Conservation (phyloP, 2,797 vertebrate species). For the Sebastiscus tertius region DNA sequence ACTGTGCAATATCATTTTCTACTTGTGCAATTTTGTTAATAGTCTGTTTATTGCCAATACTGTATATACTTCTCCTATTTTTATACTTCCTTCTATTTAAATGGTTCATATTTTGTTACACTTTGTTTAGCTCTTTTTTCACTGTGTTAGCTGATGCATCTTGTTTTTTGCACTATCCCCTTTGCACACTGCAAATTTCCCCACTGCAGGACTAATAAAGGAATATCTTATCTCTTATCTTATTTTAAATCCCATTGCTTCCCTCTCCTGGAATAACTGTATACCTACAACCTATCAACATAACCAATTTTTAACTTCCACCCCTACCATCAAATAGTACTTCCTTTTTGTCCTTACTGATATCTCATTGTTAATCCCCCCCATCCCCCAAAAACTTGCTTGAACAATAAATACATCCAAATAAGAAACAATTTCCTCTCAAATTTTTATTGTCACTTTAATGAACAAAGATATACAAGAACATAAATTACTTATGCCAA, state of each 20-base stretch:
- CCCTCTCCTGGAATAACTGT: not conserved
- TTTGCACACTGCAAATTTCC: too few species aligned
- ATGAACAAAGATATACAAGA: not conserved
- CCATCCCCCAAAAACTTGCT: not conserved
- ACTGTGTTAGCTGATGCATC: too few species aligned
- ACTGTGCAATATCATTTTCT: too few species aligned
- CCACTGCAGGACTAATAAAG: too few species aligned
- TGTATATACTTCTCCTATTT: too few species aligned
- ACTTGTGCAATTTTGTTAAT: too few species aligned
- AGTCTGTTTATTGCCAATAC: too few species aligned
- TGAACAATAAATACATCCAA: not conserved
- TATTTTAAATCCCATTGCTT: not conserved
- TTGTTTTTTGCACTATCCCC: too few species aligned
- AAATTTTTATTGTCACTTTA: not conserved
- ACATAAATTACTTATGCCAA: not conserved
- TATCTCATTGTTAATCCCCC: not conserved
- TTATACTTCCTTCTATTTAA: too few species aligned
- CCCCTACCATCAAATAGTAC: not conserved
- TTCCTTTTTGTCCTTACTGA: not conserved
- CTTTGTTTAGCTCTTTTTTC: too few species aligned
- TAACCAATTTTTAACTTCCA: not conserved
- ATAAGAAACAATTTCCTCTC: not conserved
- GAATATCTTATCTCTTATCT: too few species aligned
- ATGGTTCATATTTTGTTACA: too few species aligned
- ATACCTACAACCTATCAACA: not conserved